phyloP scores from a whole-genome alignment of 2,797 vertebrate genomes.

The Mus spretus region DNA sequence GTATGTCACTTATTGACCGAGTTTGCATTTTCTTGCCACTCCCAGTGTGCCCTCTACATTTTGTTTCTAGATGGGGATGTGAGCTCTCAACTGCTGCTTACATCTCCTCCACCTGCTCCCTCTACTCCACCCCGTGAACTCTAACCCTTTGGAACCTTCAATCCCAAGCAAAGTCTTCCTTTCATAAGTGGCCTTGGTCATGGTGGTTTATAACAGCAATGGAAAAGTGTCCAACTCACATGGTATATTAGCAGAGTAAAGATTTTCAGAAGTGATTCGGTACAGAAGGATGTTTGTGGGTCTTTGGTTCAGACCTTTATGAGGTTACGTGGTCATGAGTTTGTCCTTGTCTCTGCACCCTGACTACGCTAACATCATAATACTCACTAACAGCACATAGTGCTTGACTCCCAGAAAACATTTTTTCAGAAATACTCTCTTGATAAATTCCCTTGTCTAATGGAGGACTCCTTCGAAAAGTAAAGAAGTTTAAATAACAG shows the following conservation, averaged over 20 bases:
- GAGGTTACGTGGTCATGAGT: background rate
- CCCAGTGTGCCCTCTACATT: background rate
- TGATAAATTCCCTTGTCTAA: background rate
- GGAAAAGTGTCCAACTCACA: background rate
- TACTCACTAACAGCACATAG: background rate
- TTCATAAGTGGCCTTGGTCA: background rate
- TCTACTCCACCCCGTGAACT: background rate
- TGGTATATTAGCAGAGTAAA: background rate
- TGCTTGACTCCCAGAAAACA: background rate
- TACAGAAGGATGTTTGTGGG: background rate
- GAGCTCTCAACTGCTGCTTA: too few relatives aligned
- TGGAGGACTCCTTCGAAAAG: background rate
- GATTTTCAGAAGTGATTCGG: background rate
- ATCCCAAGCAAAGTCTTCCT: background rate
- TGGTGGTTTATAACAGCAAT: background rate
- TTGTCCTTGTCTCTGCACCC: background rate
- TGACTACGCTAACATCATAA: background rate
- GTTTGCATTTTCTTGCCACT: background rate
- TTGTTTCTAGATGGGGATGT: background rate
- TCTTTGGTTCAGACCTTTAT: background rate
- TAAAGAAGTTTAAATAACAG: background rate
- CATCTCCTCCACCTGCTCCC: background rate
- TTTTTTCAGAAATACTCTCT: background rate
- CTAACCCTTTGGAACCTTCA: background rate
- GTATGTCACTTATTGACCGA: rapidly evolving